Percentiles rank a stretch among this genome's conserved stretches.
These are phyloP conservation scores for Strix aluco DNA, from an alignment of 2,113 vertebrate genomes.

Conservation along the genomic window DNA sequence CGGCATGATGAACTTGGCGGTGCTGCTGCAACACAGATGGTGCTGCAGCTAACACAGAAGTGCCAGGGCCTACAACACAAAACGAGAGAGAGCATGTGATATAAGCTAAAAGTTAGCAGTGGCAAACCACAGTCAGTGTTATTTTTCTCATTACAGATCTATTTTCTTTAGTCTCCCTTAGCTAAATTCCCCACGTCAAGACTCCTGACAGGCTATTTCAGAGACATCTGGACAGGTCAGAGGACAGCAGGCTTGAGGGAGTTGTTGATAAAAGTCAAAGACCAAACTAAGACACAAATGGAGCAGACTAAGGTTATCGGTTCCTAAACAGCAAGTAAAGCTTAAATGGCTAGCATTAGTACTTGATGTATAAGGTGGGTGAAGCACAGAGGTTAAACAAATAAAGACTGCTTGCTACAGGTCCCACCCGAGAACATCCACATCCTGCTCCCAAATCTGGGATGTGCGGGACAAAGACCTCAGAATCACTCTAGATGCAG, in stretches of 20 bases:
- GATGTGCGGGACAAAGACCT: background rate
- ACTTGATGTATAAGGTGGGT: background rate
- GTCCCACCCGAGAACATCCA: background rate
- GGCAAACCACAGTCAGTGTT: background rate
- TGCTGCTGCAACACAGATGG: conserved; percentile 67
- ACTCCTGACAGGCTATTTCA: background rate
- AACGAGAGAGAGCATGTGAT: background rate
- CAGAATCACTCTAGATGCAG: background rate
- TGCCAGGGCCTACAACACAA: conserved; percentile 70
- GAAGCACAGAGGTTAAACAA: background rate
- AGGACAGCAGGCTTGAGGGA: background rate
- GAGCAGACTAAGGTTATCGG: background rate
- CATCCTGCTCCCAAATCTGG: background rate
- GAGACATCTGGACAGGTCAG: background rate
- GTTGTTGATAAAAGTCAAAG: background rate
- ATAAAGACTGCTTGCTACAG: background rate
- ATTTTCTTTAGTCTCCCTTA: background rate
- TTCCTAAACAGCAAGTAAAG: background rate
- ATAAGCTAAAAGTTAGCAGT: background rate
- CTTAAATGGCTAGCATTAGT: background rate
- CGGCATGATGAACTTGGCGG: conserved; percentile 82
- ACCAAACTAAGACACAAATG: background rate
- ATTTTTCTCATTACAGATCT: background rate
- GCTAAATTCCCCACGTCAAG: background rate
- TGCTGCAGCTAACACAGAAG: conserved; percentile 66